Conservation (phyloP, 2,113 vertebrate genomes). For the Apodemus speciosus region DNA sequence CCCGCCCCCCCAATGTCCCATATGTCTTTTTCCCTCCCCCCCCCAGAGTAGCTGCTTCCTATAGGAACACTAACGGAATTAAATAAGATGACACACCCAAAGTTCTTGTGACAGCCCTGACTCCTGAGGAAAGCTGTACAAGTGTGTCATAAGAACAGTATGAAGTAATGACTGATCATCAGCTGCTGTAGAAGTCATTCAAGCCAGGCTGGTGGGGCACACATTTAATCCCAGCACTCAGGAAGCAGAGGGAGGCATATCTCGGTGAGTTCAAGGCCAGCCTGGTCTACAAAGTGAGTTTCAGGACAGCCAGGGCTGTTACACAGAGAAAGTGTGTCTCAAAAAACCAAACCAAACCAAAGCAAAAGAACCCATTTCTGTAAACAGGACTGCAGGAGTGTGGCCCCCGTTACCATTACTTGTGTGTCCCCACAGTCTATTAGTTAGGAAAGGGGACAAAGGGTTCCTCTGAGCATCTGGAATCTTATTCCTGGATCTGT, state of each 20-base stretch:
- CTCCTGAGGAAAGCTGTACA: not conserved
- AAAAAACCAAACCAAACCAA: not conserved
- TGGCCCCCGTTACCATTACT: not conserved
- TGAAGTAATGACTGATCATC: no score
- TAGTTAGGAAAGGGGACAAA: slow-evolving; percentile 40
- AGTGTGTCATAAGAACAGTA: no score
- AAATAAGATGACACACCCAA: no score
- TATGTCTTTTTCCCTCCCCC: no score
- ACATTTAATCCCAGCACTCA: not conserved
- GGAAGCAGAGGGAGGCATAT: not conserved
- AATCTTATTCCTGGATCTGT: not conserved
- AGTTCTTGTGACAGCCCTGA: not conserved
- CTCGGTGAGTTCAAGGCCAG: not conserved
- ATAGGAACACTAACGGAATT: not conserved
- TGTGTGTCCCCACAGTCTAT: not conserved
- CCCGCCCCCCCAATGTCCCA: no score
- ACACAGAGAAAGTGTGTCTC: not conserved
- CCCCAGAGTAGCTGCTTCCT: not conserved
- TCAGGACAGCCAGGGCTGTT: not conserved
- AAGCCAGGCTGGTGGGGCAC: not conserved
- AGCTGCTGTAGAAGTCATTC: not conserved
- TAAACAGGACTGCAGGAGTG: not conserved
- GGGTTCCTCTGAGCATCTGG: slow-evolving; percentile 30
- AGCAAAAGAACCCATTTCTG: not conserved
- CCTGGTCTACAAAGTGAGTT: not conserved